Evolutionary conservation across 2,888 invertebrate species (phyloP).

Genomic region (Graphium colonna): DNA sequence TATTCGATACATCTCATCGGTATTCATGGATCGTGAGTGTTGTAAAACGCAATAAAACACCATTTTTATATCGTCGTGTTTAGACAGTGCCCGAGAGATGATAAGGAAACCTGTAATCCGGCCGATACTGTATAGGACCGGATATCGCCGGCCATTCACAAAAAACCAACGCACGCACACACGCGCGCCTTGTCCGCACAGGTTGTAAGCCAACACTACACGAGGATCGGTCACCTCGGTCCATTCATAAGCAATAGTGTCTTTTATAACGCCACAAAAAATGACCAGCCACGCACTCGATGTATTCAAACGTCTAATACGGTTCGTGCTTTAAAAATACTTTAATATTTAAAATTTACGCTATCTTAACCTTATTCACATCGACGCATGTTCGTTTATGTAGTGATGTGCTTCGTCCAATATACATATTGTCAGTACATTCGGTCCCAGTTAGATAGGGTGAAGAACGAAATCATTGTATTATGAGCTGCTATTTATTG

Average conservation of each 20-base stretch:
- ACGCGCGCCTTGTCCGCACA: conserved; percentile 35
- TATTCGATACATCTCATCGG: conserved; percentile 65
- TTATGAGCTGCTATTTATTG: too few species aligned
- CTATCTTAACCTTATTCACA: conserved; percentile 4
- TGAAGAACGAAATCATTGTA: too few species aligned
- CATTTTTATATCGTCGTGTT: conserved; percentile 67
- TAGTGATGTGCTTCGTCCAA: conserved; percentile 7
- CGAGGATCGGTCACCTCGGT: conserved; percentile 47
- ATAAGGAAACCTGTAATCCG: conserved; percentile 74
- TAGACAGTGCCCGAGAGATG: conserved; percentile 75
- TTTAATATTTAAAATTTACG: conserved; percentile 6
- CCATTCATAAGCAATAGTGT: conserved; percentile 72
- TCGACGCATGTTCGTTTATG: conserved; percentile 10
- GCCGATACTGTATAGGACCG: conserved; percentile 61
- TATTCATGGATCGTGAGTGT: conserved; percentile 62
- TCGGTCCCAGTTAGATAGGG: too few species aligned
- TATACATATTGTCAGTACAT: background rate
- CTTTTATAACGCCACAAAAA: conserved; percentile 60
- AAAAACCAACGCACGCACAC: conserved; percentile 62
- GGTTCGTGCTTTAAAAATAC: conserved; percentile 31
- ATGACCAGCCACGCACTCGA: conserved; percentile 43
- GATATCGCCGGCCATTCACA: conserved; percentile 77
- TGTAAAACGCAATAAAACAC: conserved; percentile 76
- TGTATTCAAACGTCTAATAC: conserved; percentile 28
- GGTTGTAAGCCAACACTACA: conserved; percentile 49